Conservation (phyloP, 2,888 invertebrate species). For the Chrysodeixis includens region DNA sequence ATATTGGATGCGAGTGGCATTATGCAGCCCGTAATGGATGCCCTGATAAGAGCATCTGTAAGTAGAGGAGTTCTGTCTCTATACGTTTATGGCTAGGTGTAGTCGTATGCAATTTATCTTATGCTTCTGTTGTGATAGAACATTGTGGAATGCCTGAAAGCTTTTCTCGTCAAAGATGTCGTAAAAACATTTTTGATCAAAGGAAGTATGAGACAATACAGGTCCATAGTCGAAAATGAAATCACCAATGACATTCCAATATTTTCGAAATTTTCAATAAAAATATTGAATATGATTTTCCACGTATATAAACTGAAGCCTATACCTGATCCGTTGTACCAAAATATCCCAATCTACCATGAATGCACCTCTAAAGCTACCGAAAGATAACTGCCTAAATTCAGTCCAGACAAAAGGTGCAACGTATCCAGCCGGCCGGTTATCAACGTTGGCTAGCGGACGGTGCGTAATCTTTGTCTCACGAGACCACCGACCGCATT, state of each 20-base stretch:
- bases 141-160: too few species aligned
- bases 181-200: too few species aligned
- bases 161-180: too few species aligned
- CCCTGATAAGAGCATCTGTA: background rate
- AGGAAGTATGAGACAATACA: too few species aligned
- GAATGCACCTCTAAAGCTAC: background rate
- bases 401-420: slow-evolving; percentile 47
- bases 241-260: too few species aligned
- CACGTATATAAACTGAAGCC: background rate
- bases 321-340: background rate
- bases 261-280: too few species aligned
- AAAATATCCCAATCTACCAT: background rate
- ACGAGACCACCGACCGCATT: slow-evolving; percentile 77
- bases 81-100: background rate
- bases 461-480: slow-evolving; percentile 83
- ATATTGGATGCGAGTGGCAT: slow-evolving; percentile 23
- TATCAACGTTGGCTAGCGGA: slow-evolving; percentile 70
- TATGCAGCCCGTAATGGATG: slow-evolving; percentile 16
- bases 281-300: too few species aligned
- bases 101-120: background rate
- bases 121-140: too few species aligned
- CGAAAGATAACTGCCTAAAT: slow-evolving; percentile 11
- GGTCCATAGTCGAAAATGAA: too few species aligned
- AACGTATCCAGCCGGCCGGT: slow-evolving; percentile 61
- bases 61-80: background rate